Evolutionary conservation across 2,113 vertebrate species (phyloP).

Genomic region (Sciurus niger): DNA sequence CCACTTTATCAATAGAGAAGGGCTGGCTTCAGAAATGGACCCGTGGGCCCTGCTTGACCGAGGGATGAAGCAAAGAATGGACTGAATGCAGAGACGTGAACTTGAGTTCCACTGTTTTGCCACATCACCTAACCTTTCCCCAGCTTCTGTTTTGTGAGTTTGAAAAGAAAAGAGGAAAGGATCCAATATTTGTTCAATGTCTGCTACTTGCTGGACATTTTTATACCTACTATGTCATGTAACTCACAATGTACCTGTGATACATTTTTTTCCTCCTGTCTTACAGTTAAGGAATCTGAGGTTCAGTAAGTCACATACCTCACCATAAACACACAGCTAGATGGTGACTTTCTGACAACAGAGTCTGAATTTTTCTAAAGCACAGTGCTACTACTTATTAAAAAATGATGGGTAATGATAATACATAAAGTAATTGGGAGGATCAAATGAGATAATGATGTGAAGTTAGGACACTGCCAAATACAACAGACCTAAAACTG

Average conservation of each 20-base stretch:
- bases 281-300: neutral
- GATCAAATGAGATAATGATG: neutral
- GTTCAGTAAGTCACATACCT: neutral
- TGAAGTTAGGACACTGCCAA: neutral
- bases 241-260: too few species aligned
- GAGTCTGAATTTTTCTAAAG: conserved; percentile 18
- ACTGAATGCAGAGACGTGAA: neutral
- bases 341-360: neutral
- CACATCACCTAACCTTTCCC: neutral
- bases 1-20: neutral
- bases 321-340: neutral
- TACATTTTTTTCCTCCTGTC: rapidly evolving
- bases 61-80: neutral
- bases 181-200: neutral
- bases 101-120: neutral
- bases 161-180: neutral
- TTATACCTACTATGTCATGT: neutral
- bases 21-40: neutral
- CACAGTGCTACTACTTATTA: neutral
- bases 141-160: neutral
- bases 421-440: neutral
- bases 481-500: neutral
- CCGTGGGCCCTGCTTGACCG: too few species aligned
- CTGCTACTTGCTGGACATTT: neutral
- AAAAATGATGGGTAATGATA: neutral